Conservation (phyloP, 1,140 invertebrate genomes). For the Palaemon carinicauda region DNA sequence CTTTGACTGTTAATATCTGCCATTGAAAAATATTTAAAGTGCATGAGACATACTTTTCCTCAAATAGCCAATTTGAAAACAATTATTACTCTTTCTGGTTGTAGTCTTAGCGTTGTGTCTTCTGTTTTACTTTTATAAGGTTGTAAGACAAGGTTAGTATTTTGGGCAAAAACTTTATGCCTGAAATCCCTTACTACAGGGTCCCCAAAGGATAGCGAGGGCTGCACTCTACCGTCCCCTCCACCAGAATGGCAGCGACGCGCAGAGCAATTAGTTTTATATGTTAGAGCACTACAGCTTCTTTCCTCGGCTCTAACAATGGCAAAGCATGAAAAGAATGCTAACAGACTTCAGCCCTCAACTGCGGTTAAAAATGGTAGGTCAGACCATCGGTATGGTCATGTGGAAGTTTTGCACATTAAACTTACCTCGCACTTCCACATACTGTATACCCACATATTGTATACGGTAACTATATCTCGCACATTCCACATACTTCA, state of each 20-base stretch:
- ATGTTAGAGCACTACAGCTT: slow-evolving; percentile 89
- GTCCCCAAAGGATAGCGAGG: slow-evolving; percentile 26
- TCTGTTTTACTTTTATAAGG: too few species aligned
- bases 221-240: slow-evolving; percentile 30
- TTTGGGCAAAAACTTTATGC: too few species aligned
- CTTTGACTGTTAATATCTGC: too few species aligned
- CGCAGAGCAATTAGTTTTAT: slow-evolving; percentile 90
- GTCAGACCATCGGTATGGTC: neutral
- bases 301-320: slow-evolving; percentile 90
- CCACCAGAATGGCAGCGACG: slow-evolving; percentile 67
- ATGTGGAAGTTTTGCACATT: neutral
- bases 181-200: neutral
- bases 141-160: too few species aligned
- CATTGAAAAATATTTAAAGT: too few species aligned
- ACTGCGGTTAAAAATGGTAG: slow-evolving; percentile 87
- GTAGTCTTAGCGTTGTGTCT: too few species aligned
- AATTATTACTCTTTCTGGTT: too few species aligned
- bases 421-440: neutral
- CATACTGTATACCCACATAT: too few species aligned
- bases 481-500: too few species aligned
- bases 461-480: too few species aligned
- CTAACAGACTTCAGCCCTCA: slow-evolving; percentile 85
- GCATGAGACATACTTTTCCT: too few species aligned
- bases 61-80: too few species aligned
- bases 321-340: slow-evolving; percentile 86